A percentile compares a stretch with the other conserved stretches of the same genome.
phyloP scores from a whole-genome alignment of 2,113 vertebrate species.

The Isurus oxyrinchus region DNA sequence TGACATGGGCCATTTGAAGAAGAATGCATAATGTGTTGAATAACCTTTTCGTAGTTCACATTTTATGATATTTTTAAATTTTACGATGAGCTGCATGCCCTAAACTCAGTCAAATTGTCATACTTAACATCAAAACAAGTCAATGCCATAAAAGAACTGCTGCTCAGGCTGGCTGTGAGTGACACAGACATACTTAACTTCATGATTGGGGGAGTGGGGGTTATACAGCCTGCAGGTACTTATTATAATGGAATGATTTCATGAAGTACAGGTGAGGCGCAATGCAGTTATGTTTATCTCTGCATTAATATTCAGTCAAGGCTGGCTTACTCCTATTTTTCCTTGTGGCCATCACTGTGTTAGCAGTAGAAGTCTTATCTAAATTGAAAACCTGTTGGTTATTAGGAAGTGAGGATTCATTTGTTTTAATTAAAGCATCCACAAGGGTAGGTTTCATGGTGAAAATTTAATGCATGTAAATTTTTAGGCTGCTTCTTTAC shows the following conservation, averaged over 20 bases:
- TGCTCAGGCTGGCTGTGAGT: neutral
- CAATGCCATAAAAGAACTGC: neutral
- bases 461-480: neutral
- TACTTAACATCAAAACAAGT: slow-evolving; percentile 19
- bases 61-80: neutral
- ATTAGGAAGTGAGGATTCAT: neutral
- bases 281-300: neutral
- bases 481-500: neutral
- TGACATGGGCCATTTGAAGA: neutral
- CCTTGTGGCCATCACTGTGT: neutral
- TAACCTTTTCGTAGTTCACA: neutral
- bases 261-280: neutral
- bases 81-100: neutral
- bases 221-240: neutral
- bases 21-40: neutral
- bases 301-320: neutral
- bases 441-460: neutral
- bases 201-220: neutral
- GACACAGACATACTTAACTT: neutral
- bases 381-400: slow-evolving; percentile 25
- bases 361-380: neutral
- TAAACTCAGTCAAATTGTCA: neutral
- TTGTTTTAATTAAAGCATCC: neutral
- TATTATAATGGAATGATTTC: neutral
- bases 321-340: neutral